phyloP scores from a whole-genome alignment of 2,113 vertebrate species.

The Osmerus eperlanus region DNA sequence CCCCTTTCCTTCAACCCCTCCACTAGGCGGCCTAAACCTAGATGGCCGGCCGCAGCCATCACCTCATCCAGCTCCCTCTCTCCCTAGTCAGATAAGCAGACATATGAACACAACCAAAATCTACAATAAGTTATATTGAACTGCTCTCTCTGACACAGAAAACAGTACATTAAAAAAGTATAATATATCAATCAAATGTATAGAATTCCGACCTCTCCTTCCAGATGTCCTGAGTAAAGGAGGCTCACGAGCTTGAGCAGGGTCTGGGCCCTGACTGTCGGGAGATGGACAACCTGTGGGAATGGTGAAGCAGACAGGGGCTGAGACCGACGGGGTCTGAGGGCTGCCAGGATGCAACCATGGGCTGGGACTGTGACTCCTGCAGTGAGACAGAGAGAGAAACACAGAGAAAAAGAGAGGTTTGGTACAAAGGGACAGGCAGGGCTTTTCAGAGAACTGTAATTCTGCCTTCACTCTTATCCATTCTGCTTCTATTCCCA shows the following conservation, averaged over 20 bases:
- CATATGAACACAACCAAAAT: too few relatives aligned
- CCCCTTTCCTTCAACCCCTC: constrained; percentile 32
- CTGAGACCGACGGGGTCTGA: constrained; percentile 82
- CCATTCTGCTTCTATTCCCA: too few relatives aligned
- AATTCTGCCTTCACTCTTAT: too few relatives aligned
- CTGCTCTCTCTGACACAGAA: too few relatives aligned
- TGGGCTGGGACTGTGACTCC: constrained; percentile 81
- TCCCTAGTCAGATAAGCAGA: constrained; percentile 28
- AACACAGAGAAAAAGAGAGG: not conserved
- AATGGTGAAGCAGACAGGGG: constrained; percentile 59
- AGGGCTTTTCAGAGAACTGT: not conserved
- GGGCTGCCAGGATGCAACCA: constrained; percentile 81
- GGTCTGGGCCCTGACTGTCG: constrained; percentile 67
- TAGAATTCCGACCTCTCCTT: constrained; percentile 42
- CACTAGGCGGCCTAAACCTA: constrained; percentile 72
- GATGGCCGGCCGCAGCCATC: constrained; percentile 71
- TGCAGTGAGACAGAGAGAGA: constrained; percentile 35
- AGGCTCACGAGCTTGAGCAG: constrained; percentile 82
- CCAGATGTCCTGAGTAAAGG: constrained; percentile 82
- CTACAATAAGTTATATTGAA: too few relatives aligned
- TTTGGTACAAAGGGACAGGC: not conserved
- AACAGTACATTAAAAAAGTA: too few relatives aligned
- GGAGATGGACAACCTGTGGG: constrained; percentile 66
- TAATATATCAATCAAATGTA: too few relatives aligned
- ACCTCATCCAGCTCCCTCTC: constrained; percentile 74